phyloP scores from a whole-genome alignment of 2,797 vertebrate species.

The Gastrophryne carolinensis region DNA sequence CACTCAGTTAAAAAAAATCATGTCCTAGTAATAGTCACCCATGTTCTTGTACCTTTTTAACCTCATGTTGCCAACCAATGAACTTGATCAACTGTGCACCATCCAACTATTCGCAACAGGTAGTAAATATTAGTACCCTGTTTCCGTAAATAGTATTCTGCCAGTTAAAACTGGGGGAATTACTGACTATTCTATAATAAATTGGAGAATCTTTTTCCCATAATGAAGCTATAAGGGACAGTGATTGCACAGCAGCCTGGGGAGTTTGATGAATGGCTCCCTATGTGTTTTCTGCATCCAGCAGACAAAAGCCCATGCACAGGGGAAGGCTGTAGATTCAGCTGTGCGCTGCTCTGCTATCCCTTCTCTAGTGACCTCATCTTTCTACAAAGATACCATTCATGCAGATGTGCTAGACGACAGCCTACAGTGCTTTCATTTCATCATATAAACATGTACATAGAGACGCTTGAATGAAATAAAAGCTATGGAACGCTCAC shows the following conservation, averaged over 20 bases:
- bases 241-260: background rate
- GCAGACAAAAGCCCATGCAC: constrained; percentile 47
- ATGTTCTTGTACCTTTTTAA: too few relatives aligned
- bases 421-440: constrained; percentile 88
- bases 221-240: background rate
- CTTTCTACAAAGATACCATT: constrained; percentile 93
- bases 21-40: too few relatives aligned
- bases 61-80: too few relatives aligned
- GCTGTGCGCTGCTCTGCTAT: constrained; percentile 92
- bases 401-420: constrained; percentile 82
- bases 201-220: background rate
- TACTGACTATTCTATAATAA: background rate
- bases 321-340: constrained; percentile 74
- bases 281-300: constrained; percentile 36
- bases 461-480: constrained; percentile 74
- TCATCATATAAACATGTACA: constrained; percentile 82
- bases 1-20: too few relatives aligned
- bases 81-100: too few relatives aligned
- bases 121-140: too few relatives aligned
- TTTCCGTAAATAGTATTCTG: too few relatives aligned
- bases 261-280: constrained; percentile 43
- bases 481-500: constrained; percentile 65
- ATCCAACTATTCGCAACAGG: too few relatives aligned
- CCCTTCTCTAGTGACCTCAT: constrained; percentile 91
- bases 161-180: too few relatives aligned